phyloP scores from a whole-genome alignment of 1,140 invertebrate genomes.

The Drosophila santomea region DNA sequence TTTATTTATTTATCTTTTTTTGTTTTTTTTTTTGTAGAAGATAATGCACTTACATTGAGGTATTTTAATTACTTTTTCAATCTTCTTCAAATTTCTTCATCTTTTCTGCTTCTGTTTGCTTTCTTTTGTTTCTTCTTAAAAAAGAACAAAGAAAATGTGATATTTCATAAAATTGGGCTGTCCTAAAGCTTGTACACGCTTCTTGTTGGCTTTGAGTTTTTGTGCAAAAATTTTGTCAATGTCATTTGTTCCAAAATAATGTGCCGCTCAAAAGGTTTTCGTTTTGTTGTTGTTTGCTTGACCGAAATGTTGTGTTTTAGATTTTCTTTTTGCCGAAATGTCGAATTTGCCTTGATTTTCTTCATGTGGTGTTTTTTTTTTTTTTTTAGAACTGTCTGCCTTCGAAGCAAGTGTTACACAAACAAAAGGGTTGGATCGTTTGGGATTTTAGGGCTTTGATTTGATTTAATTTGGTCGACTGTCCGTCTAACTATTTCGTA shows the following conservation, averaged over 20 bases:
- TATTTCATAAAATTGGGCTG: conserved; percentile 46
- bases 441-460: neutral
- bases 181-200: conserved; percentile 51
- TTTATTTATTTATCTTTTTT: conserved; percentile 48
- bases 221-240: conserved; percentile 41
- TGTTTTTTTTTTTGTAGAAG: conserved; percentile 63
- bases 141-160: conserved; percentile 34
- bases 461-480: conserved; percentile 5
- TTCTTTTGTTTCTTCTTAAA: conserved; percentile 33
- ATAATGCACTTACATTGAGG: conserved; percentile 84
- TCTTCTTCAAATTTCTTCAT: conserved; percentile 68
- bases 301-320: conserved; percentile 44
- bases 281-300: conserved; percentile 48
- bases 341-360: conserved; percentile 54
- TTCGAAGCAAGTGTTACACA: conserved; percentile 71
- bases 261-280: conserved; percentile 43
- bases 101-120: conserved; percentile 45
- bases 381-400: conserved; percentile 38
- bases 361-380: conserved; percentile 6
- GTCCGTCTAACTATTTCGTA: conserved; percentile 20
- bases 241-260: conserved; percentile 33
- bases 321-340: conserved; percentile 71
- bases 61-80: conserved; percentile 83
- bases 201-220: conserved; percentile 34
- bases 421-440: conserved; percentile 51